Conservation (phyloP, 2,797 vertebrate species). For the Channa striata region DNA sequence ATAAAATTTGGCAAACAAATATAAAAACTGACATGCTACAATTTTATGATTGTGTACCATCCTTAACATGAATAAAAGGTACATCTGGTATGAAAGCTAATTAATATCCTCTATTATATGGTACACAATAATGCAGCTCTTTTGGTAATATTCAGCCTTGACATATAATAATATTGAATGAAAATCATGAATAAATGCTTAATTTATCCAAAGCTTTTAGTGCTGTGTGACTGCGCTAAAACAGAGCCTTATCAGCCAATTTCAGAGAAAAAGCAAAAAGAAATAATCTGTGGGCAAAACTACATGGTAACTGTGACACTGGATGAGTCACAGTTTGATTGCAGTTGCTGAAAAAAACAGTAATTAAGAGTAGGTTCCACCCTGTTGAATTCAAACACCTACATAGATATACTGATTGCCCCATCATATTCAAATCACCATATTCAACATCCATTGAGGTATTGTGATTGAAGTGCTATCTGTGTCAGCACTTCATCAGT, state of each 20-base stretch:
- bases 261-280: conserved; percentile 7
- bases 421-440: conserved; percentile 16
- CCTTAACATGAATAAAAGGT: not conserved
- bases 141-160: conserved; percentile 11
- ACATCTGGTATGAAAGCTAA: not conserved
- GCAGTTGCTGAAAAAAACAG: conserved; percentile 28
- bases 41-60: too few relatives aligned
- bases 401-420: conserved; percentile 27
- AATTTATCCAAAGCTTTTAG: conserved; percentile 7
- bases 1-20: not conserved
- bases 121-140: not conserved
- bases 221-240: not conserved
- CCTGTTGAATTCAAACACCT: conserved; percentile 20
- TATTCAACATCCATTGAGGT: conserved; percentile 21
- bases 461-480: conserved; percentile 17
- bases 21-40: not conserved
- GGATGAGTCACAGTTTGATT: conserved; percentile 44
- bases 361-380: conserved; percentile 29
- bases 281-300: conserved; percentile 17
- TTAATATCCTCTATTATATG: not conserved
- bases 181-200: not conserved
- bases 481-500: conserved; percentile 41
- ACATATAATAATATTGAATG: not conserved
- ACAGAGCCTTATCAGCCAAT: not conserved
- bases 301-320: conserved; percentile 32